Evolutionary conservation across 2,888 invertebrate genomes (phyloP), one percentile per base, ranked within the genome.

Genomic region (Myopa testacea): DNA sequence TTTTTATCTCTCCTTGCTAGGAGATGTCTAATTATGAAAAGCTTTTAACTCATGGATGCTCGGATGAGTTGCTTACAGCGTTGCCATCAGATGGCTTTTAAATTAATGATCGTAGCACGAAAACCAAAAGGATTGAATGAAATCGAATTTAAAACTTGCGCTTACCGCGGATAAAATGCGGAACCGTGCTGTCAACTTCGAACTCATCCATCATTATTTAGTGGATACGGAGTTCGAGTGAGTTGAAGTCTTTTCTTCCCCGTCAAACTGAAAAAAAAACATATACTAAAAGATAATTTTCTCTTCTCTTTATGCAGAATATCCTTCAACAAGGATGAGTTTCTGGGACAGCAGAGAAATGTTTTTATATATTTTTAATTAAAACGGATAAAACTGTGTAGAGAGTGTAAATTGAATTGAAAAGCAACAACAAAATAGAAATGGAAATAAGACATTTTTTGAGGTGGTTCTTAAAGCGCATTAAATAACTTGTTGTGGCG

Each of bases 131-230:
- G 40, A 40, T 62, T 16, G 40, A 19, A 72, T 26, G 40, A 40
- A 19, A 62, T 72, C 40, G 58, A 70, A 55, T 70, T 34, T 55
- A n/a, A 55, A 55, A 55, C 55, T 55, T 55, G 1, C 55, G n/a
- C 55, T 55, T 55, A 55, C 14, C 55, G 55, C n/a, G 10, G 55
- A 55, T n/a, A 55, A 55, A 55, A 55, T n/a, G n/a, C 55, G 10
- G 1, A 55, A 55, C 14, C 16, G 45, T 10, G 70, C 55, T 50
- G 34, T 55, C 38, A 37, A 37, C 67, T 37, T n/a, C 8, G n/a
- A 70, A 70, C 52, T 55, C 70, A 70, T 70, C 55, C 38, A 70
- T 70, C 70, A 70, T 70, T 55, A 34, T 40, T 45, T 50, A 50
- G 10, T 68, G 12, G 40, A 45, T 45, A 10, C 26, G 26, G 26